Conservation (phyloP, 2,888 invertebrate species). For the Ichneumon xanthorius region DNA sequence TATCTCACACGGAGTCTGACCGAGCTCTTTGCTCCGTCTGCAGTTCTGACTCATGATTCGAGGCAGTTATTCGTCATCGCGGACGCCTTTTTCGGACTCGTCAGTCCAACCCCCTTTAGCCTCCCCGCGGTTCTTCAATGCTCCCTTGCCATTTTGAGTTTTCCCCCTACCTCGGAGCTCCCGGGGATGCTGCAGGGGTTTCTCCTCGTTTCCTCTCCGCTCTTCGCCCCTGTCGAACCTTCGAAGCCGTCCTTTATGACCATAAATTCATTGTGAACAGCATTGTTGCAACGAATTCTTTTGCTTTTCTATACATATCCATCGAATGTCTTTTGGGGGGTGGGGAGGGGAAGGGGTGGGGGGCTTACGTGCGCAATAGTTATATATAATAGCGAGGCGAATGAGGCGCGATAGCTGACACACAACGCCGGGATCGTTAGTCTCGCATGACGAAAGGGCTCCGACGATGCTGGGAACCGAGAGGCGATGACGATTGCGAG, state of each 20-base stretch:
- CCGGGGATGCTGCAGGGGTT: conserved; percentile 65
- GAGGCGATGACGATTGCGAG: conserved; percentile 39
- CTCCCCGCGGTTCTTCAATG: conserved; percentile 27
- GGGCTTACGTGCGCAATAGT: conserved; percentile 25
- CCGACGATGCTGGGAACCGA: conserved; percentile 33
- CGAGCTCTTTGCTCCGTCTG: conserved; percentile 47
- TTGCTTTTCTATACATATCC: conserved; percentile 45
- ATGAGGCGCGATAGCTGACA: conserved; percentile 54
- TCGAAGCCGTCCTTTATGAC: conserved; percentile 63
- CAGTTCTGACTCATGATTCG: conserved; percentile 53
- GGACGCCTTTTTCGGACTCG: not conserved
- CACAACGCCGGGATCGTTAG: conserved; percentile 41
- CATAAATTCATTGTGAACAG: conserved; percentile 13
- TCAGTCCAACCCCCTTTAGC: conserved; percentile 10
- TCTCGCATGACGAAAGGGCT: conserved; percentile 57
- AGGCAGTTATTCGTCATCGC: conserved; percentile 50
- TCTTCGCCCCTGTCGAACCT: not conserved
- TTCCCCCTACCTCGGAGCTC: conserved; percentile 56
- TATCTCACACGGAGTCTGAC: conserved; percentile 37
- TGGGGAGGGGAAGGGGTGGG: not conserved
- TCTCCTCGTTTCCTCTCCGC: conserved; percentile 32
- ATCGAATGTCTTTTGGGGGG: not conserved
- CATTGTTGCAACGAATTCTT: conserved; percentile 68
- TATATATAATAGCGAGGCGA: conserved; percentile 63
- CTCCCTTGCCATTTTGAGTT: conserved; percentile 9